Percentiles rank a stretch among this genome's conserved stretches.
Conservation (phyloP, 2,888 invertebrate genomes). For the Nymphalis urticae region DNA sequence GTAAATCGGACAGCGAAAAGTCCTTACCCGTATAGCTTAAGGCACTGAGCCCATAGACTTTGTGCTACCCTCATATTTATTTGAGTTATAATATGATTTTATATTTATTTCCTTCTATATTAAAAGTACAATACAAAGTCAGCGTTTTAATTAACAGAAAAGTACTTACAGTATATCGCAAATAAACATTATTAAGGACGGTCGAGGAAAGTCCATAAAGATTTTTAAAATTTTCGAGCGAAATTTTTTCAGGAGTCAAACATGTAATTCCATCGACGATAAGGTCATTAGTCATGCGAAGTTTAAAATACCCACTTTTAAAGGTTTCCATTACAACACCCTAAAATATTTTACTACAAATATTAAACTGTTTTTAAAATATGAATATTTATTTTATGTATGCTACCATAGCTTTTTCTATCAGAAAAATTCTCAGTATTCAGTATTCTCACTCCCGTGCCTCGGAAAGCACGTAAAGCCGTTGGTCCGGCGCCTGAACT, state of each 20-base stretch:
- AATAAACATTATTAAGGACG: conserved; percentile 84
- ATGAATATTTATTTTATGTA: no score
- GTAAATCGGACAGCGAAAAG: no score
- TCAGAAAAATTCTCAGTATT: no score
- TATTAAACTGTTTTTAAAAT: no score
- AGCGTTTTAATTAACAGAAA: conserved; percentile 4
- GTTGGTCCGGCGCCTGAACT: no score
- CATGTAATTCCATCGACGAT: conserved; percentile 84
- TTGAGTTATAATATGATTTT: no score
- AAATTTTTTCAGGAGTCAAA: conserved; percentile 77
- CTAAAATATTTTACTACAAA: conserved; percentile 52
- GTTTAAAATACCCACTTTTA: conserved; percentile 83
- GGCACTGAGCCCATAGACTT: no score
- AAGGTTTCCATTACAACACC: conserved; percentile 83
- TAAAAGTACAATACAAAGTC: not conserved
- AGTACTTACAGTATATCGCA: conserved; percentile 78
- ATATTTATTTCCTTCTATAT: not conserved
- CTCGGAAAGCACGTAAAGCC: no score
- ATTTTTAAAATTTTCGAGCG: conserved; percentile 81
- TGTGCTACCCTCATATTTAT: no score
- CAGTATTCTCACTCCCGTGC: no score
- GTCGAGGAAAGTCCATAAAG: conserved; percentile 87
- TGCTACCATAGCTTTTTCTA: no score
- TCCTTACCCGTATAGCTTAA: no score
- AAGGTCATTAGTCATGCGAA: conserved; percentile 79